Conservation (phyloP, 2,797 vertebrate genomes). For the Melanogrammus aeglefinus region DNA sequence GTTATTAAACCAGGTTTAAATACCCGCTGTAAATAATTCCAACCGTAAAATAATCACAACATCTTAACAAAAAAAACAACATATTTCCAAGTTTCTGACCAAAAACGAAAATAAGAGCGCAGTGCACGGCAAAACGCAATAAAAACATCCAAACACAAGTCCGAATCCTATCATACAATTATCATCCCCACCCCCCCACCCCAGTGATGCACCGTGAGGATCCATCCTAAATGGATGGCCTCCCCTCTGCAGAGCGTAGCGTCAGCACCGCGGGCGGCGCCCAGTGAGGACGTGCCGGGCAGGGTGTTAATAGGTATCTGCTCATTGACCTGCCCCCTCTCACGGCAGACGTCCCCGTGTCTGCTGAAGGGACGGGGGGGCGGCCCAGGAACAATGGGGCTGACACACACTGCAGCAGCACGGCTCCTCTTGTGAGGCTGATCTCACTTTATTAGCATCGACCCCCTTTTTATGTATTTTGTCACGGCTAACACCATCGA, state of each 20-base stretch:
- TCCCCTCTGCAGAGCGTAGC: background rate
- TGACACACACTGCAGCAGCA: background rate
- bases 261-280: background rate
- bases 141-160: background rate
- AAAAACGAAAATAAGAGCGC: background rate
- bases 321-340: background rate
- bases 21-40: background rate
- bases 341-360: background rate
- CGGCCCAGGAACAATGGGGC: background rate
- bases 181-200: too few relatives aligned
- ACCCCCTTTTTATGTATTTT: slow-evolving; percentile 76
- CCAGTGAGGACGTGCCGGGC: background rate
- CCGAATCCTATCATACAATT: background rate
- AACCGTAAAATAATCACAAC: background rate
- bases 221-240: background rate
- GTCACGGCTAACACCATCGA: slow-evolving; percentile 70
- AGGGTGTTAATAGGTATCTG: background rate
- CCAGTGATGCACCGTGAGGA: background rate
- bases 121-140: background rate
- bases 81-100: too few relatives aligned
- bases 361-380: background rate
- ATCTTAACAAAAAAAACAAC: background rate
- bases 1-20: too few relatives aligned
- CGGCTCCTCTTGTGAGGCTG: slow-evolving; percentile 48
- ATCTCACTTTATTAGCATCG: slow-evolving; percentile 79